Base-by-base conservation (phyloP, 2,888 invertebrate genomes). In the Tethea ocularis region DNA sequence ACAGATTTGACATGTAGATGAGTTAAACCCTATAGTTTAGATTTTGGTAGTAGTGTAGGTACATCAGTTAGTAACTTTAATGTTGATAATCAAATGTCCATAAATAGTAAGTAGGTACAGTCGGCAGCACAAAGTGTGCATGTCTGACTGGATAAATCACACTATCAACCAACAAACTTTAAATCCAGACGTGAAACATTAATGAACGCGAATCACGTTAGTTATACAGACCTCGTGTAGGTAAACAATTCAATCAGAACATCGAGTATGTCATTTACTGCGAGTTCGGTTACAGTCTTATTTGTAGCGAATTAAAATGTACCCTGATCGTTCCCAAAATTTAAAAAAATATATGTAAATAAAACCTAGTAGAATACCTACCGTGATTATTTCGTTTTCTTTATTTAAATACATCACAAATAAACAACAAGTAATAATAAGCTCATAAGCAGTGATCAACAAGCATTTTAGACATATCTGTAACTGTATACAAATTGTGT, bases 221-320 rank as follows among this genome's bases (percentile, higher is more conserved):
- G 73, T 74, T 72, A 74, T 65, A 70, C 72, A 54, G 13, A 66
- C 69, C 62, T 68, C 63, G 67, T 62, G 71, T 65, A 73, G 64
- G 74, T 73, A 77, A 78, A 80, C 80, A 77, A 78, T 82, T 82
- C 75, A 81, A 80, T 81, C 80, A 75, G 71, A 69, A 67, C 74
- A 72, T 77, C 67, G 75, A 75, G 71, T 75, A 70, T 72, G 75
- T 75, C 80, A 74, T 78, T 78, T 72, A 71, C 72, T 55, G 55
- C 56, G 51, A 41, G 41, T 57, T 23, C 24, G 36, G 51, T 57
- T 52, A 33, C 52, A 61, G 68, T 58, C 51, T 56, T 33, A 24
- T 61, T 22, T 17, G 26, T 52, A 65, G 70, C 68, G 67, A 57
- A 60, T 51, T 38, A 52, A n/a, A n/a, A 2, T 33, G 10, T 33